Percentiles rank a stretch among this genome's conserved stretches.
phyloP scores from a whole-genome alignment of 2,113 vertebrate species.

The Lethenteron camtschaticum region DNA sequence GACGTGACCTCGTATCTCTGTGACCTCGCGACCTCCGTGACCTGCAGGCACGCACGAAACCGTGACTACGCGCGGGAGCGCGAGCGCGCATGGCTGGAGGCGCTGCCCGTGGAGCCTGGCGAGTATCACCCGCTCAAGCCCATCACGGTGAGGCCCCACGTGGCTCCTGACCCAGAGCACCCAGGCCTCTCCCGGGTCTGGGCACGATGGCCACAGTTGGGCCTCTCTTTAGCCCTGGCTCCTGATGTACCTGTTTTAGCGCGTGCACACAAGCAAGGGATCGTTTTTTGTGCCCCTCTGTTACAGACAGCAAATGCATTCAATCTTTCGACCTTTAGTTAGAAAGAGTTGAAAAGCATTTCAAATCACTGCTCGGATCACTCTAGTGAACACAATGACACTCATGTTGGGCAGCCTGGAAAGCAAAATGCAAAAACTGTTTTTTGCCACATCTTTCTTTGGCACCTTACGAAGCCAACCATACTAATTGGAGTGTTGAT shows the following conservation, averaged over 20 bases:
- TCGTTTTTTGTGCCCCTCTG: neutral
- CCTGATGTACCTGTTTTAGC: neutral
- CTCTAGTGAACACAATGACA: too few relatives aligned
- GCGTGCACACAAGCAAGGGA: neutral
- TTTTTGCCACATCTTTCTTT: neutral
- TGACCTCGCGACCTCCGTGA: too few relatives aligned
- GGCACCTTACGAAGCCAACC: neutral
- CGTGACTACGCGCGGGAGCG: constrained; percentile 49
- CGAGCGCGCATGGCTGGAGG: constrained; percentile 31
- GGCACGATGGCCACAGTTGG: neutral
- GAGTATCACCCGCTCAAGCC: constrained; percentile 84
- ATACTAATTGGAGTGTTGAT: neutral
- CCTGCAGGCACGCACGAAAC: constrained; percentile 39
- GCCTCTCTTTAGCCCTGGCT: neutral
- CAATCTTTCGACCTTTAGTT: too few relatives aligned
- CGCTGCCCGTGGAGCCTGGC: constrained; percentile 34
- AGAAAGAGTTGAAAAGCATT: too few relatives aligned
- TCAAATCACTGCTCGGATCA: too few relatives aligned
- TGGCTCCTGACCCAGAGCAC: neutral
- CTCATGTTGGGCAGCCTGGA: too few relatives aligned
- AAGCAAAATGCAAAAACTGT: too few relatives aligned
- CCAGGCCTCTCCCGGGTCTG: neutral
- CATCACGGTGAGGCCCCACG: constrained; percentile 41
- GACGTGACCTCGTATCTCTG: too few relatives aligned
- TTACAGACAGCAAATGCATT: neutral